Conservation (phyloP, 2,113 vertebrate species). For the Furnarius figulus region DNA sequence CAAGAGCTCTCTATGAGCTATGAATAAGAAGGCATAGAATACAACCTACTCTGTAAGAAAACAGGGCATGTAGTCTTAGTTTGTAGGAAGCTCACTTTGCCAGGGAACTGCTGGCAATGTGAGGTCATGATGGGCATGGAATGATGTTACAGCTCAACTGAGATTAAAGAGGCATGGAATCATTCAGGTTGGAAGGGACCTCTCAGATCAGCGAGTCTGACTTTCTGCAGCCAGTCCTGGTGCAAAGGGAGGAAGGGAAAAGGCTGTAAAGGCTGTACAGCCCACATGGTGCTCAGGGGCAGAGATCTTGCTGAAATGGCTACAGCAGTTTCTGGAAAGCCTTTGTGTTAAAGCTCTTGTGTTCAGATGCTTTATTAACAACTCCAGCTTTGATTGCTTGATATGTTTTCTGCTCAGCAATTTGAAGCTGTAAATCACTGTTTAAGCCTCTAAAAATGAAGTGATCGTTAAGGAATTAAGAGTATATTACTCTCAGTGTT, state of each 20-base stretch:
- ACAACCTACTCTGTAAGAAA: not conserved
- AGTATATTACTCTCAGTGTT: conserved; percentile 29
- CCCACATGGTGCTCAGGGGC: not conserved
- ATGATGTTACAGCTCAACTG: not conserved
- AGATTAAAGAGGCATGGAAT: not conserved
- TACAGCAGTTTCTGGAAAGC: not conserved
- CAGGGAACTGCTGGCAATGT: not conserved
- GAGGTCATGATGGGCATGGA: accelerated
- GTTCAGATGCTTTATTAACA: not conserved
- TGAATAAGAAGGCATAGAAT: not conserved
- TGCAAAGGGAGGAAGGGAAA: not conserved
- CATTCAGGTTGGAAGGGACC: not conserved
- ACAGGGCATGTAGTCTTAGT: not conserved
- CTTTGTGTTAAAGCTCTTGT: not conserved
- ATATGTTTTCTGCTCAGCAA: conserved; percentile 48
- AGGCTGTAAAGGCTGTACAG: not conserved
- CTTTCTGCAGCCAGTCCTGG: not conserved
- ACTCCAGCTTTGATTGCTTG: conserved; percentile 48
- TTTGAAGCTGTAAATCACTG: conserved; percentile 43
- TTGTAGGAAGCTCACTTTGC: not conserved
- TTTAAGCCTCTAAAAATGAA: conserved; percentile 60
- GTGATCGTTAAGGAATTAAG: conserved; percentile 50
- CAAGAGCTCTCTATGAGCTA: not conserved
- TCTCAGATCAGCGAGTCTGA: not conserved
- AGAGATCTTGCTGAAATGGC: not conserved